A percentile compares a stretch with the other conserved stretches of the same genome.
These are phyloP conservation scores for Papilio aristodemus DNA, from an alignment of 1,140 invertebrate genomes.

Conservation along the genomic window DNA sequence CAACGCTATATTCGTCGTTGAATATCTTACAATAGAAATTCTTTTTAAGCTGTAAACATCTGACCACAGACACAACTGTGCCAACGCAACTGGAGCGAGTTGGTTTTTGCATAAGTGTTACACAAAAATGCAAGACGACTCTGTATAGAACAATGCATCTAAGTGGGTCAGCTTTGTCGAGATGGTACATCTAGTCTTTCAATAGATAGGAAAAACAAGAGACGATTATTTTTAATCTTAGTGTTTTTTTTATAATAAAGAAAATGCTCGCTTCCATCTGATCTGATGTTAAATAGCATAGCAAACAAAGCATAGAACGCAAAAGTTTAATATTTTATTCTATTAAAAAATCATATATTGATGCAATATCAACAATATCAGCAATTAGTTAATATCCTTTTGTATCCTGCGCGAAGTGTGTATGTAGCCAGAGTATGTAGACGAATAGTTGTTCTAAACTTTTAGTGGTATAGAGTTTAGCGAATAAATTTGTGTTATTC, in stretches of 20 bases:
- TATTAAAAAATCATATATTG: no score
- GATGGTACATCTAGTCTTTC: slow-evolving; percentile 50
- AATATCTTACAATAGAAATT: slow-evolving; percentile 23
- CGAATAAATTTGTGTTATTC: no score
- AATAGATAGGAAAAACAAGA: slow-evolving; percentile 25
- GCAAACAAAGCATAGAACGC: no score
- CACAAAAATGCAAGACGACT: slow-evolving; percentile 51
- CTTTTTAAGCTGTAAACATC: slow-evolving; percentile 18
- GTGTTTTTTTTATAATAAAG: neutral
- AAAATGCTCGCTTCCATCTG: no score
- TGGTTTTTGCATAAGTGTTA: slow-evolving; percentile 58
- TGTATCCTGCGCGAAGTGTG: no score
- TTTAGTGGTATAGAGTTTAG: no score
- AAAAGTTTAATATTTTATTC: no score
- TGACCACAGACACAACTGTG: slow-evolving; percentile 34
- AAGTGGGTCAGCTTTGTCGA: slow-evolving; percentile 55
- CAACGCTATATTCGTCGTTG: neutral
- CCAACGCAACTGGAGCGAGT: slow-evolving; percentile 48
- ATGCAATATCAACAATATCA: no score
- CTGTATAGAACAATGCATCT: slow-evolving; percentile 39
- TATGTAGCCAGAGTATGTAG: no score
- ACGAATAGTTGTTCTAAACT: no score
- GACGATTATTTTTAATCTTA: slow-evolving; percentile 9
- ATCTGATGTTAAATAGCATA: no score
- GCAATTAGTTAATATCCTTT: no score